Percentiles rank a stretch among this genome's conserved stretches.
Evolutionary conservation across 1,140 invertebrate genomes (phyloP).

Genomic region (Antheraea mylitta): DNA sequence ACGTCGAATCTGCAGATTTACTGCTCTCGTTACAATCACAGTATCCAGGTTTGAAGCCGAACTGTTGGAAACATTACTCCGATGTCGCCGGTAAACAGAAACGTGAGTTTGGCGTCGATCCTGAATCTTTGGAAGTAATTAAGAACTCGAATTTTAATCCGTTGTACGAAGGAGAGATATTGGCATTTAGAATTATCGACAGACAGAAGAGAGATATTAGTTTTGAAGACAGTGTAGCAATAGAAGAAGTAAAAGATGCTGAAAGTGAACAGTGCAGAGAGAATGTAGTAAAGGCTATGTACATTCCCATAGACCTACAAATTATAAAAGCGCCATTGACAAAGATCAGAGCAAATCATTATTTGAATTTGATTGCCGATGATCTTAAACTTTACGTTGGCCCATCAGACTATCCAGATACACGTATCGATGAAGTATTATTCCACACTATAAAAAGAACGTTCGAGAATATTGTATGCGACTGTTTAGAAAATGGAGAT

Average conservation of each 20-base stretch:
- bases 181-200: constrained; percentile 60
- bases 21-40: constrained; percentile 40
- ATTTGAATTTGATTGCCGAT: constrained; percentile 55
- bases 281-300: constrained; percentile 50
- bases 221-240: constrained; percentile 34
- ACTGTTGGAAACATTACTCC: constrained; percentile 67
- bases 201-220: constrained; percentile 53
- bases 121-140: constrained; percentile 56
- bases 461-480: constrained; percentile 46
- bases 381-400: constrained; percentile 66
- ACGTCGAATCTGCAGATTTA: constrained; percentile 53
- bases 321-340: constrained; percentile 47
- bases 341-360: constrained; percentile 53
- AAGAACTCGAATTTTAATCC: constrained; percentile 54
- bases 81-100: constrained; percentile 65
- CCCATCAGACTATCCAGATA: constrained; percentile 59
- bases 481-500: constrained; percentile 28
- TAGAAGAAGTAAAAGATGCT: constrained; percentile 14
- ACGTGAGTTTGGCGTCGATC: constrained; percentile 63
- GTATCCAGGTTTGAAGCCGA: constrained; percentile 54
- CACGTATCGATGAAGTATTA: constrained; percentile 45
- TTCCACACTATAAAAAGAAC: constrained; percentile 51
- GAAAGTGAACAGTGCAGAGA: constrained; percentile 40
- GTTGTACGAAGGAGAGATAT: constrained; percentile 43
- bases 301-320: constrained; percentile 44